These are phyloP conservation scores for Choloepus didactylus DNA, from an alignment of 2,797 vertebrate species.

Conservation along the genomic window DNA sequence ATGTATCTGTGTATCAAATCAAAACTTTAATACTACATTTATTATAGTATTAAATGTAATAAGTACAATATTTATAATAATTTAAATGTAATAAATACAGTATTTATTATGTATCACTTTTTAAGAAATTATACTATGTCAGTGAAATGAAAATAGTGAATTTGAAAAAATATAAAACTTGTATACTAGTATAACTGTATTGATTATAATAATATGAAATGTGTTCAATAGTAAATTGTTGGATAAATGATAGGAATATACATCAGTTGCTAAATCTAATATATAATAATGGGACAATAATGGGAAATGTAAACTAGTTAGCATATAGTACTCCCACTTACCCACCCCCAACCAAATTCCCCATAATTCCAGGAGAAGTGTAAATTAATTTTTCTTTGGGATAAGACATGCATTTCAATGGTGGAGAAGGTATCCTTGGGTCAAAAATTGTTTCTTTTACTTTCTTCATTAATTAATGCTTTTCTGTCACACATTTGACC, in stretches of 20 bases:
- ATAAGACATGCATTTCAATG: neutral
- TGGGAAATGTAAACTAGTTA: neutral
- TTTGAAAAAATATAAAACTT: neutral
- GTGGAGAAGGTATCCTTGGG: neutral
- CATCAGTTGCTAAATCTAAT: neutral
- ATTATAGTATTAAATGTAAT: no score
- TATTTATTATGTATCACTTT: neutral
- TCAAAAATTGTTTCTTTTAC: neutral
- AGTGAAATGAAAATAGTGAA: neutral
- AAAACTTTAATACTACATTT: neutral
- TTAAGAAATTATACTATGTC: neutral
- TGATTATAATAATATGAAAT: neutral
- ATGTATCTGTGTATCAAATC: neutral
- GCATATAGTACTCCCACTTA: neutral
- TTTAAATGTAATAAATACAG: neutral
- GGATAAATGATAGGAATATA: neutral
- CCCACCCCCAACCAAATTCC: no score
- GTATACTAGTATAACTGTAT: neutral
- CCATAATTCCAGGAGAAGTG: neutral
- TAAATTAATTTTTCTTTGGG: neutral
- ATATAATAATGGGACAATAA: neutral
- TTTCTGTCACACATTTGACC: neutral
- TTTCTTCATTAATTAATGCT: neutral
- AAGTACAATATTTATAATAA: no score
- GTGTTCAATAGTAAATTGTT: neutral